Base-by-base conservation (phyloP, 2,113 vertebrate species). In the Xenopus laevis region DNA sequence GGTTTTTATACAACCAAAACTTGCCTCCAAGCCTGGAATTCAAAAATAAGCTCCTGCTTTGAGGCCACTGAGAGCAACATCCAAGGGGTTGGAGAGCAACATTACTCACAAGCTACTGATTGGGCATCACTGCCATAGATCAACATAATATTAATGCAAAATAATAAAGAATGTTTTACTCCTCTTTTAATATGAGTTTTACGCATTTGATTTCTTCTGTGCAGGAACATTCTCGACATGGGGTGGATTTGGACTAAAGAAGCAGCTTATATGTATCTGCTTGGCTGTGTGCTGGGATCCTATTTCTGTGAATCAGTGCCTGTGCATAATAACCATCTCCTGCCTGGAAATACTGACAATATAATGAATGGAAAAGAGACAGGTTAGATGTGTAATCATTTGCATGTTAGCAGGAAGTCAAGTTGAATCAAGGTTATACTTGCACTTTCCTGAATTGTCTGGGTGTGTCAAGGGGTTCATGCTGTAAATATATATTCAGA, bases 261-360 rank as follows among this genome's bases (percentile, higher is more conserved):
- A 17, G 17, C 17, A 20, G 13, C 44, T 7, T 33, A 88, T 47
- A 40, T 91, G 60, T 77, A 88, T 0, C 74, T 84, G 15, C 78
- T 47, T 13, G 69, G 23, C 0, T 81, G 79, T 73, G 46, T 78
- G 17, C 57, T 33, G 63, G 78, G 76, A 76, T 72, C 70, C 11
- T 74, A 80, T 63, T 61, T 65, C 70, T 84, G 86, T 78, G 82
- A 85, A 17, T 80, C 80, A 52, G 83, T 86, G 62, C 78, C 82
- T 30, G 73, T 88, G 65, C 78, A 80, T 63, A 95, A 95, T 60
- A 79, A 87, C 11, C 86, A 92, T 62, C 85, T 95, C 16, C 89
- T 96, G 13, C 45, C 82, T 0, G 82, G 85, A 69, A 86, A 87
- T 13, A 82, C 86, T 10, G 83, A 86, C 62, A 76, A 74, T 33